Percentiles rank a stretch among this genome's conserved stretches.
Evolutionary conservation across 2,113 vertebrate species (phyloP).

Genomic region (Upupa epops): DNA sequence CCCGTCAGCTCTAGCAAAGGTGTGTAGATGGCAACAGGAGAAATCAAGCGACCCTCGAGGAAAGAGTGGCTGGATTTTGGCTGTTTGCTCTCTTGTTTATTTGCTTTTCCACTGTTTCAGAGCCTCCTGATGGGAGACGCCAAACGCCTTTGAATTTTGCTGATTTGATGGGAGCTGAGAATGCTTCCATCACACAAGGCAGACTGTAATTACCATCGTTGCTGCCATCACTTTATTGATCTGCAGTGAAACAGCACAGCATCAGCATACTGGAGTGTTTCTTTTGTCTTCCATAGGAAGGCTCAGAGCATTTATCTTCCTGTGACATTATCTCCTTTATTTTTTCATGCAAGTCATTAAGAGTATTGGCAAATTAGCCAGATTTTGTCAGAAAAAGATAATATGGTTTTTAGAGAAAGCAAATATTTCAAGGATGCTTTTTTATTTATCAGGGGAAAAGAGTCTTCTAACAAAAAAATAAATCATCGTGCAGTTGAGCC

Average conservation of each 20-base stretch:
- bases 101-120: not conserved
- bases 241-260: not conserved
- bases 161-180: not conserved
- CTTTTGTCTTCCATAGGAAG: not conserved
- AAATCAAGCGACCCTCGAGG: not conserved
- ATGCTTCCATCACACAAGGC: not conserved
- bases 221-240: slow-evolving; percentile 10
- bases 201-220: not conserved
- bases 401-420: not conserved
- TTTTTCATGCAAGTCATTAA: not conserved
- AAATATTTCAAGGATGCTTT: not conserved
- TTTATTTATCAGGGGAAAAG: not conserved
- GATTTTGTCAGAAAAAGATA: not conserved
- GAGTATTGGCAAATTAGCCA: not conserved
- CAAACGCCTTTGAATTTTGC: not conserved
- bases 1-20: not conserved
- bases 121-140: not conserved
- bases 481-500: not conserved
- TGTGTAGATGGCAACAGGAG: not conserved
- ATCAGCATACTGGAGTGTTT: not conserved
- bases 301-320: not conserved
- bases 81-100: not conserved
- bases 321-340: not conserved
- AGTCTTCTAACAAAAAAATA: not conserved
- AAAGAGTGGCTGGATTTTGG: not conserved